These are phyloP conservation scores for Malurus leucopterus DNA, from an alignment of 2,797 vertebrate genomes.

Conservation along the genomic window DNA sequence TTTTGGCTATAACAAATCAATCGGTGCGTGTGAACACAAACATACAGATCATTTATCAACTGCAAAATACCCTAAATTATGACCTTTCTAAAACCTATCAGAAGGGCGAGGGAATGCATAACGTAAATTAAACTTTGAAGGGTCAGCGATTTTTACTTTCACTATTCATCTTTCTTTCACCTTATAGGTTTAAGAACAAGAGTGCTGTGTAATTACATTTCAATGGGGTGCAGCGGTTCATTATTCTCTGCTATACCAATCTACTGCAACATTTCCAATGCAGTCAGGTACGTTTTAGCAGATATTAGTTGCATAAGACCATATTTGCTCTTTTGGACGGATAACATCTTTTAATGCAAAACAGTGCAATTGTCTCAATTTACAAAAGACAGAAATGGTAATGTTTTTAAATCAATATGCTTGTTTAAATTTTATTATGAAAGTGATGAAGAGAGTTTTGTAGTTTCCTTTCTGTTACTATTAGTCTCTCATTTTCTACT, in stretches of 20 bases:
- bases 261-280: slow-evolving; percentile 90
- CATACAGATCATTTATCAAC: slow-evolving; percentile 96
- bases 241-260: slow-evolving; percentile 89
- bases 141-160: slow-evolving; percentile 95
- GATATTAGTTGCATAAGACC: slow-evolving; percentile 72
- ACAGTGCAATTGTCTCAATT: slow-evolving; percentile 71
- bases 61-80: slow-evolving; percentile 96
- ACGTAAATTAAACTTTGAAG: slow-evolving; percentile 97
- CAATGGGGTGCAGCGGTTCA: slow-evolving; percentile 91
- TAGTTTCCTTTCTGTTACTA: background rate
- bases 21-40: slow-evolving; percentile 88
- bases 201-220: slow-evolving; percentile 97
- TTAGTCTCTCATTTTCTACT: slow-evolving; percentile 5
- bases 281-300: slow-evolving; percentile 83
- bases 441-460: slow-evolving; percentile 23
- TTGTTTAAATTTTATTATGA: slow-evolving; percentile 60
- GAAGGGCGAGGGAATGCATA: slow-evolving; percentile 94
- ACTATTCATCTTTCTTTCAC: slow-evolving; percentile 93
- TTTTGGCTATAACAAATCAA: slow-evolving; percentile 89
- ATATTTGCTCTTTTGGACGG: slow-evolving; percentile 67
- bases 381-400: slow-evolving; percentile 53
- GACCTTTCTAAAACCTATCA: slow-evolving; percentile 90
- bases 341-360: slow-evolving; percentile 71
- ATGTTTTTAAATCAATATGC: slow-evolving; percentile 53
- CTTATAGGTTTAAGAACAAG: slow-evolving; percentile 88